These are phyloP conservation scores for Standfussiana lucernea DNA, from an alignment of 2,888 invertebrate genomes.

Conservation along the genomic window DNA sequence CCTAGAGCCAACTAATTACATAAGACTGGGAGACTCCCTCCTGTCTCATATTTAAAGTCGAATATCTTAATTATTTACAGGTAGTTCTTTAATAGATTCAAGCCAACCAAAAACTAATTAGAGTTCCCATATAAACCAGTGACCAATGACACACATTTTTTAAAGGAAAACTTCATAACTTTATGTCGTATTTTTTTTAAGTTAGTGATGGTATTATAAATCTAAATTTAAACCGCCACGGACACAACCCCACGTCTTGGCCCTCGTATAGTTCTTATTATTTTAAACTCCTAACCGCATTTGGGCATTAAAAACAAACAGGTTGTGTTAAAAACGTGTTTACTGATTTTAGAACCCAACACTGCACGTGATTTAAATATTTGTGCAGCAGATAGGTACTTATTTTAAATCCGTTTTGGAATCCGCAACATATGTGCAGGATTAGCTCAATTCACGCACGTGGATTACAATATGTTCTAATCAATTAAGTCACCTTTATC, in stretches of 20 bases:
- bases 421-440: background rate
- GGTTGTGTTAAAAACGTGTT: background rate
- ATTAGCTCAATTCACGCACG: background rate
- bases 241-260: background rate
- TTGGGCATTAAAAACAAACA: background rate
- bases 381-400: background rate
- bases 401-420: background rate
- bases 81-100: background rate
- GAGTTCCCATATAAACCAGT: background rate
- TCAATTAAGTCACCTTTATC: conserved; percentile 15
- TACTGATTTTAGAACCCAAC: background rate
- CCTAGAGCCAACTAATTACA: background rate
- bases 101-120: background rate
- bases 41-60: background rate
- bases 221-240: background rate
- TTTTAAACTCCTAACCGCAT: too few species aligned
- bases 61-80: background rate
- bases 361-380: background rate
- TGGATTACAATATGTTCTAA: background rate
- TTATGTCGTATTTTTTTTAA: background rate
- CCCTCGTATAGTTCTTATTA: background rate
- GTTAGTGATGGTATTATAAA: background rate
- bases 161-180: background rate
- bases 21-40: background rate
- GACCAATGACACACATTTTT: background rate